These are phyloP conservation scores for Chaetodon trifasciatus DNA, from an alignment of 2,797 vertebrate species.

Conservation along the genomic window DNA sequence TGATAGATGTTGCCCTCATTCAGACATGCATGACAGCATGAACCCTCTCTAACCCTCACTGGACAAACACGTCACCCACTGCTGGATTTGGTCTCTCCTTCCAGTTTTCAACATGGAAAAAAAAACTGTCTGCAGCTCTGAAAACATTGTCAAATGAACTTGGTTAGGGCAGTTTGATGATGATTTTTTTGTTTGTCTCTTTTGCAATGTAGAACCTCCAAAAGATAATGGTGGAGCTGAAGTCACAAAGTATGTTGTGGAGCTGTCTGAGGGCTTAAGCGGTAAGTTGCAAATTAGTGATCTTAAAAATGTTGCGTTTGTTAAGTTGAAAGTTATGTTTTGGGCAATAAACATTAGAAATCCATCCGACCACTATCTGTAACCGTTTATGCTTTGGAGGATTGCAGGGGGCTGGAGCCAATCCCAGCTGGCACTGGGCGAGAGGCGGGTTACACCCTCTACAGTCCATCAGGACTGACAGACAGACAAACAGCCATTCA, in stretches of 20 bases:
- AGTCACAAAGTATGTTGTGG: conserved; percentile 92
- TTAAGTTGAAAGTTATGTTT: neutral
- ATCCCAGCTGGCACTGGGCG: too few species aligned
- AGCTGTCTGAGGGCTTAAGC: conserved; percentile 91
- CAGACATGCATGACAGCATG: conserved; percentile 34
- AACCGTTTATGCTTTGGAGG: too few species aligned
- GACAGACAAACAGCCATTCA: too few species aligned
- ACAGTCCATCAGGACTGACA: too few species aligned
- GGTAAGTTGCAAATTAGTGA: conserved; percentile 82
- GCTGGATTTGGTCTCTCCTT: conserved; percentile 24
- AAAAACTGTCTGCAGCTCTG: too few species aligned
- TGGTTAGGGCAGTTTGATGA: neutral
- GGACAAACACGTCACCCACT: conserved; percentile 41
- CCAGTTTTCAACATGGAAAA: neutral
- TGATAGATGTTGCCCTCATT: conserved; percentile 38
- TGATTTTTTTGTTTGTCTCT: neutral
- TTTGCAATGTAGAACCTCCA: conserved; percentile 88
- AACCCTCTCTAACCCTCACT: conserved; percentile 36
- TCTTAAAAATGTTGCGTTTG: neutral
- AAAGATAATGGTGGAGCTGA: conserved; percentile 93
- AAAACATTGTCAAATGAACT: neutral
- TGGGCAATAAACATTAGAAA: neutral
- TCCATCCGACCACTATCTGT: neutral
- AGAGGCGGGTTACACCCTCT: too few species aligned
- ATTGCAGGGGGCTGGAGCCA: too few species aligned